Evolutionary conservation across 1,140 invertebrate genomes (phyloP).

Genomic region (Melanaphis sacchari): DNA sequence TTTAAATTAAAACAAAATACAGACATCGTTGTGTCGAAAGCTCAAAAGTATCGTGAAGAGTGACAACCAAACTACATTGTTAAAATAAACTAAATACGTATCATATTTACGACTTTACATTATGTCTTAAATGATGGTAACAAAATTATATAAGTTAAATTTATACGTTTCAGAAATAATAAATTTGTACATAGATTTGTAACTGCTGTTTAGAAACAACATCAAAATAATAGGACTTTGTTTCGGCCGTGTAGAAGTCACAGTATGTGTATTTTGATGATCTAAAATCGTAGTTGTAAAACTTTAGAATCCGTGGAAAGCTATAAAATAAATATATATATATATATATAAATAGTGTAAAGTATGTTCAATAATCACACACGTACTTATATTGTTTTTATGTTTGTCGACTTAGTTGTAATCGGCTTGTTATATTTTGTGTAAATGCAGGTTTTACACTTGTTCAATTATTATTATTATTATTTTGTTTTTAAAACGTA

Average conservation of each 20-base stretch:
- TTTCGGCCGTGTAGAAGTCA: background rate
- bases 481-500: background rate
- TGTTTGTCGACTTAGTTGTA: background rate
- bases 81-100: background rate
- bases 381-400: background rate
- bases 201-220: background rate
- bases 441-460: background rate
- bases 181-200: background rate
- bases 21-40: background rate
- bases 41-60: background rate
- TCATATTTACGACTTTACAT: background rate
- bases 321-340: background rate
- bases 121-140: background rate
- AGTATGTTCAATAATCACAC: background rate
- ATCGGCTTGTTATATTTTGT: background rate
- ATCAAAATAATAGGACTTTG: constrained; percentile 2
- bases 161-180: background rate
- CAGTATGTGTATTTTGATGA: background rate
- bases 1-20: background rate
- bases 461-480: background rate
- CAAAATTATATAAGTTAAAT: background rate
- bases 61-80: background rate
- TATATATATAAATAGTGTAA: background rate
- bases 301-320: background rate
- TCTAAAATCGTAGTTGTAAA: background rate